A percentile compares a stretch with the other conserved stretches of the same genome.
These are phyloP conservation scores for Cepaea hortensis DNA, from an alignment of 2,888 invertebrate species.

Conservation along the genomic window DNA sequence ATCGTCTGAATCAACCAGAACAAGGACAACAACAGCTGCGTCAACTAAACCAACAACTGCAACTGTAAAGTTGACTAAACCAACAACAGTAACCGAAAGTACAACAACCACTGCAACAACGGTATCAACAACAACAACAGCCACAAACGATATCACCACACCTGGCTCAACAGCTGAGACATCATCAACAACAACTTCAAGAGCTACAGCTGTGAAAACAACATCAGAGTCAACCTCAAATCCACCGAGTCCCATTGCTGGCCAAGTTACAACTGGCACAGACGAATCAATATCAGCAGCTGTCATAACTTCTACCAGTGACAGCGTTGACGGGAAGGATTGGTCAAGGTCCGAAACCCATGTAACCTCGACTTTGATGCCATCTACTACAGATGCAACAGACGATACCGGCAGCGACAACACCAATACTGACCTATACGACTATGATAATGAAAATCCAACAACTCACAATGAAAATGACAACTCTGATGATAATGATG, in stretches of 20 bases:
- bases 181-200: background rate
- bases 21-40: background rate
- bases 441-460: background rate
- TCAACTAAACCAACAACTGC: constrained; percentile 1
- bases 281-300: background rate
- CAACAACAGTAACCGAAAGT: background rate
- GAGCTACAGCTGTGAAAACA: background rate
- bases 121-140: constrained; percentile 7
- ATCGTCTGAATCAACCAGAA: background rate
- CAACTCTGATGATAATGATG: background rate
- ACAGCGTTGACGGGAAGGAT: background rate
- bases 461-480: background rate
- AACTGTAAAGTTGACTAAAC: background rate
- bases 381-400: background rate
- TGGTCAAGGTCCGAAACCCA: background rate
- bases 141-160: background rate
- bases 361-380: background rate
- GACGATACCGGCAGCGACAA: background rate
- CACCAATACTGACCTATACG: background rate
- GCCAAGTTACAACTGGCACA: constrained; percentile 1
- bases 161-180: background rate
- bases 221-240: constrained; percentile 17
- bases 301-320: background rate
- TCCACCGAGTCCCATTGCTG: background rate
- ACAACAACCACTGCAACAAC: constrained; percentile 9